Conservation (phyloP, 2,888 invertebrate species). For the Epistrophe eligans region DNA sequence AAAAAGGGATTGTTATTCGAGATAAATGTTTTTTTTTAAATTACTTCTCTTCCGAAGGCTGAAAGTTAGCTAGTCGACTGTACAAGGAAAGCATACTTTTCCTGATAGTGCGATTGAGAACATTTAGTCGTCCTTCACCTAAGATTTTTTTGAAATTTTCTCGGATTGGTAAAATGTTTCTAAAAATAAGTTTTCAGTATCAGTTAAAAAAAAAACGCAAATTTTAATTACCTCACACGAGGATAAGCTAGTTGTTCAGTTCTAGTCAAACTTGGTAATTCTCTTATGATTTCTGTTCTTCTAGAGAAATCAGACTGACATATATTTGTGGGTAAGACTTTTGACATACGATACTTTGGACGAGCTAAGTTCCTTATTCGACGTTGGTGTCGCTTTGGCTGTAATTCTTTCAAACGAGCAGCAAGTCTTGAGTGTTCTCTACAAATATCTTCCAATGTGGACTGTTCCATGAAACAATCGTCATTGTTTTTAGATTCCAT, state of each 20-base stretch:
- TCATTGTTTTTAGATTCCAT: neutral
- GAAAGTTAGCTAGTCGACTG: conserved; percentile 80
- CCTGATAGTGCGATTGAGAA: conserved; percentile 80
- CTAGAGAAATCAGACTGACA: neutral
- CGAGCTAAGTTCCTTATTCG: conserved; percentile 38
- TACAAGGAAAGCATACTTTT: conserved; percentile 81
- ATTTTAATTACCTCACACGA: conserved; percentile 72
- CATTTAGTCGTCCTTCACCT: conserved; percentile 64
- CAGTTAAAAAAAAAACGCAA: neutral
- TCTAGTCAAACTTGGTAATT: conserved; percentile 78
- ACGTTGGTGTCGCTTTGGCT: conserved; percentile 28
- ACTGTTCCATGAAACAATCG: neutral
- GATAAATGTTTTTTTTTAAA: neutral
- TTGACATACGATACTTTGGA: conserved; percentile 33
- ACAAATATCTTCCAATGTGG: conserved; percentile 8
- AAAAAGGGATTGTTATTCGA: neutral
- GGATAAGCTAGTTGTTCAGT: conserved; percentile 81
- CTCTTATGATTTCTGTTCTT: conserved; percentile 54
- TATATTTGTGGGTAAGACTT: neutral
- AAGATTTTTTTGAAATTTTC: neutral
- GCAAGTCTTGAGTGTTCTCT: conserved; percentile 12
- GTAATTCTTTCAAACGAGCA: conserved; percentile 5
- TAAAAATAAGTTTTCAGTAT: neutral
- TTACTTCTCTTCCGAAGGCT: conserved; percentile 79
- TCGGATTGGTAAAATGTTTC: conserved; percentile 23